Conservation (phyloP, 2,113 vertebrate species). For the Haemorhous mexicanus region DNA sequence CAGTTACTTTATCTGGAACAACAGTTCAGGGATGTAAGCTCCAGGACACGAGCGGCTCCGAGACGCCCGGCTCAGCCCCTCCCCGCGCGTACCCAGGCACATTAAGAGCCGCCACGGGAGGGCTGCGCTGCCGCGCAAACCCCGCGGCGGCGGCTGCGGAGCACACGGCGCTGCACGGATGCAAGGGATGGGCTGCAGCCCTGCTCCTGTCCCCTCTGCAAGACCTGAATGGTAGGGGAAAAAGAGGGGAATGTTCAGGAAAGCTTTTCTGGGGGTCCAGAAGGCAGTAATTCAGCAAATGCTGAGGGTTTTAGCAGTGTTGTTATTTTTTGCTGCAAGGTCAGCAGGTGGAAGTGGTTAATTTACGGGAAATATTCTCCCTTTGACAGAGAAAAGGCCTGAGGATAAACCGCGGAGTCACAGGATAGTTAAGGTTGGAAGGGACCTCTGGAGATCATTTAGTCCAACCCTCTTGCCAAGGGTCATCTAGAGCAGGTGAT, state of each 20-base stretch:
- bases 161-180: neutral
- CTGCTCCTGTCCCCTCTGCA: neutral
- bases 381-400: neutral
- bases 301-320: neutral
- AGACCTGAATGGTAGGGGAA: neutral
- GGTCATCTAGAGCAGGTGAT: neutral
- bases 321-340: neutral
- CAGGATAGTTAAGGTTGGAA: neutral
- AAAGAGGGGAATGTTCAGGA: neutral
- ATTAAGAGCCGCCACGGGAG: neutral
- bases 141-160: neutral
- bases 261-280: neutral
- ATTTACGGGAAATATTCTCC: neutral
- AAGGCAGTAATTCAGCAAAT: neutral
- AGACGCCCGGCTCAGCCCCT: neutral
- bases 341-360: neutral
- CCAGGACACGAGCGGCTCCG: neutral
- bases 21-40: constrained; percentile 3
- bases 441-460: neutral
- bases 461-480: neutral
- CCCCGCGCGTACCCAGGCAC: neutral
- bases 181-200: neutral
- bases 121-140: neutral
- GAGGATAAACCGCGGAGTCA: neutral
- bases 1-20: constrained; percentile 46